Evolutionary conservation across 2,888 invertebrate genomes (phyloP), one percentile per base, ranked within the genome.

Genomic region (Ornithoptera priamus): DNA sequence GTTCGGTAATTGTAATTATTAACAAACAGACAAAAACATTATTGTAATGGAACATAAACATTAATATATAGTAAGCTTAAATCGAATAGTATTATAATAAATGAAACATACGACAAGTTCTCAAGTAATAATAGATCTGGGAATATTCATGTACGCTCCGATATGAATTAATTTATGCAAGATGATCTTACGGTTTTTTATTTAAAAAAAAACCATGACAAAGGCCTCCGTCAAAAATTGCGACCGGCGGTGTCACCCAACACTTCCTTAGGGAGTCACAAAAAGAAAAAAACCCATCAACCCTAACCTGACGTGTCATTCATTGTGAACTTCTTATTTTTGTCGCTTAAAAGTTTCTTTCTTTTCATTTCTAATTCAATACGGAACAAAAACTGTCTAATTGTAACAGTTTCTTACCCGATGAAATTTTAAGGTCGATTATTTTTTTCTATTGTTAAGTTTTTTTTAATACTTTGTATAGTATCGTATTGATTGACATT

Each of bases 131-230:
- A 88, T 85, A 84, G 75, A 82, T 85, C 88, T 92, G 92, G 89
- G 92, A 92, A 92, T 91, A 91, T 92, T 91, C 90, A 92, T 90
- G 83, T 83, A 74, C 72, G 79, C 78, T 82, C 77, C 80, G 81
- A 82, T 85, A 84, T 82, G 77, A 80, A 80, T 84, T 91, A 92
- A 92, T 92, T 89, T 92, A 92, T 92, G 92, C 92, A 92, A 92
- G 90, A 85, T 81, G 90, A 89, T 88, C 81, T 81, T 80, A 76
- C 73, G 75, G 72, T 76, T 81, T 83, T 83, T 83, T 79, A 74
- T 71, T 75, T 72, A 77, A 58, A 79, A 84, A 83, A 85, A 86
- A 81, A 78, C 30, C 30, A 76, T 67, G 71, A 88, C 88, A 91
- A 89, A 82, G 80, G 79, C 83, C 83, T 83, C 81, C 85, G 86